Evolutionary conservation across 2,888 invertebrate genomes (phyloP), one percentile per base, ranked within the genome.

Genomic region (Leucania comma): DNA sequence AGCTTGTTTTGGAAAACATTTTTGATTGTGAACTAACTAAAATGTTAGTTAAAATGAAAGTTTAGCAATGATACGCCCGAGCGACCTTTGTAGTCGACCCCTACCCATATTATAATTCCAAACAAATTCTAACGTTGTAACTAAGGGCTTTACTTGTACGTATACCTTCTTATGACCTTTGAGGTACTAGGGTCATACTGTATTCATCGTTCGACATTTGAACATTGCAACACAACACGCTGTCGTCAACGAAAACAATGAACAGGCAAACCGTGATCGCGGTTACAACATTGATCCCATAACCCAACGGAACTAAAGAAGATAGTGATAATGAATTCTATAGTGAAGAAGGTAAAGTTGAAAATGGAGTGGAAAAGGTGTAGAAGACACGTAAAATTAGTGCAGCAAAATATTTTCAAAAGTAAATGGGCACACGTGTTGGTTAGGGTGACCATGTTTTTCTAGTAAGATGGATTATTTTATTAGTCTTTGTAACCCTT

Each of bases 221-320:
- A 80, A 78, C 67, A 72, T 81, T 80, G 67, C 80, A 63, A 83
- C 85, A 83, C 57, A 68, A 51, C 68, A 57, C 58, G 66, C 72
- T 62, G 80, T 82, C 72, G 85, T 78, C 78, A 81, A 74, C 76
- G 81, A 86, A 86, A 86, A 86, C 86, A 86, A 86, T 86, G 81
- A 83, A 83, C 68, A 81, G 75, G 79, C 84, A 75, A 74, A 68
- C 71, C 83, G 60, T 68, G 64, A 81, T 75, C 72, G 60, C 10
- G 57, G 78, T 78, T 80, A 72, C 85, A 77, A 75, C 68, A 72
- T 35, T 60, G 75, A 65, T 73, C 71, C 42, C 71, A 63, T 70
- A 72, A 67, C 61, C 63, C 65, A 66, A 50, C 63, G 63, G 50
- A 17, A 65, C 5, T 46, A 22, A 50, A 51, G 50, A 54, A 12